A percentile compares a stretch with the other conserved stretches of the same genome.
These are phyloP conservation scores for Aphidius ervi DNA, from an alignment of 1,140 invertebrate genomes.

Conservation along the genomic window DNA sequence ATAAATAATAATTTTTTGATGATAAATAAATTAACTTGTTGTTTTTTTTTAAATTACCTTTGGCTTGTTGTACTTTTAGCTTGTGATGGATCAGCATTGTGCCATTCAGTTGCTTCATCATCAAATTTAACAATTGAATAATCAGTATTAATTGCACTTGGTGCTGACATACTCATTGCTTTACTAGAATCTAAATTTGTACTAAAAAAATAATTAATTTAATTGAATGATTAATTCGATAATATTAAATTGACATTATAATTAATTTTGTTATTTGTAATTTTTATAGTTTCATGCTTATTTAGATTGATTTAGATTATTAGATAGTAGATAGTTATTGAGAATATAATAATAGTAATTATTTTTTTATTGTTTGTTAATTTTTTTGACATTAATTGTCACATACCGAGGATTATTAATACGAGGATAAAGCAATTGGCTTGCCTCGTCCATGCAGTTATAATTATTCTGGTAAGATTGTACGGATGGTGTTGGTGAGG, in stretches of 20 bases:
- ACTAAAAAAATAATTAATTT: conserved; percentile 33
- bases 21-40: conserved; percentile 6
- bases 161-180: conserved; percentile 76
- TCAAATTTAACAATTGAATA: conserved; percentile 66
- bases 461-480: conserved; percentile 47
- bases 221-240: background rate
- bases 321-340: conserved; percentile 14
- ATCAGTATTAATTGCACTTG: conserved; percentile 81
- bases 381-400: conserved; percentile 7
- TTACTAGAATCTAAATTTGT: conserved; percentile 64
- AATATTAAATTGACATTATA: background rate
- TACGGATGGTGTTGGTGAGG: conserved; percentile 48
- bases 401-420: conserved; percentile 46
- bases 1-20: conserved; percentile 9
- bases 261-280: background rate
- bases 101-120: conserved; percentile 47
- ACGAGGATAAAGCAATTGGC: conserved; percentile 48
- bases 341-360: background rate
- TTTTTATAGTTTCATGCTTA: background rate
- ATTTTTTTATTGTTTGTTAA: conserved; percentile 14
- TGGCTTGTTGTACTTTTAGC: conserved; percentile 47
- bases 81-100: conserved; percentile 37
- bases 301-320: background rate
- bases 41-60: conserved; percentile 33
- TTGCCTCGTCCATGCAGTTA: conserved; percentile 51